A percentile compares a stretch with the other conserved stretches of the same genome.
These are phyloP conservation scores for Sterrhoptilus dennistouni DNA, from an alignment of 2,113 vertebrate species.

Conservation along the genomic window DNA sequence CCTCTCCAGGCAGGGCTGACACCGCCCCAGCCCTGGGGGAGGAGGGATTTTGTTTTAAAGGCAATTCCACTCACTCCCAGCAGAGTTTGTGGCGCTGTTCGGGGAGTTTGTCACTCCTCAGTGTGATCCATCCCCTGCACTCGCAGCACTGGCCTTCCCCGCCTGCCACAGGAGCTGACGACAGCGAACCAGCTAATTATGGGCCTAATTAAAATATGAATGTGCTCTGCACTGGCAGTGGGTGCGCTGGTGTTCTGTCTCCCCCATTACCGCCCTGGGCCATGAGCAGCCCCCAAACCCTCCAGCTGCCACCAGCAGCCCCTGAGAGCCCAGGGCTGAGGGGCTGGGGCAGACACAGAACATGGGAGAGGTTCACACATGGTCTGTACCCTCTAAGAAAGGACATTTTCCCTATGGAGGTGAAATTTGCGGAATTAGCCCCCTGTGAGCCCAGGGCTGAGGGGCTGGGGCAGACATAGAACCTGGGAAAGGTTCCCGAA, in stretches of 20 bases:
- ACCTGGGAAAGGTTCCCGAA: rapidly evolving
- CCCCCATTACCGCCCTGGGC: rapidly evolving
- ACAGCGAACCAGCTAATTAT: neutral
- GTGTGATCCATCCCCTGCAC: neutral
- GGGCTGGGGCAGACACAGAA: too few species aligned
- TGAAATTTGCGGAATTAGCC: too few species aligned
- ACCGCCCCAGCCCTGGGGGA: too few species aligned
- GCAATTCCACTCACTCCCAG: neutral
- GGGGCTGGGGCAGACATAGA: neutral
- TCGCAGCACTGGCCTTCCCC: neutral
- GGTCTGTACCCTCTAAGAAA: too few species aligned
- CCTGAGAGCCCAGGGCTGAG: too few species aligned
- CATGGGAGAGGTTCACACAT: too few species aligned
- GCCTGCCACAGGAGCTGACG: neutral
- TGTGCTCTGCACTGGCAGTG: neutral
- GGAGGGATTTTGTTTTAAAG: too few species aligned
- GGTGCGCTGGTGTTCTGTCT: neutral
- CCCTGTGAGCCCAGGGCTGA: neutral
- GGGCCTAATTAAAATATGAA: neutral
- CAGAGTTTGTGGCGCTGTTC: rapidly evolving
- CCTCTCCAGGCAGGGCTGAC: too few species aligned
- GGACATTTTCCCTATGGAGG: too few species aligned
- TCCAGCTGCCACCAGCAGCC: too few species aligned
- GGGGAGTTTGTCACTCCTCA: neutral
- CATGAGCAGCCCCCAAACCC: rapidly evolving